These are phyloP conservation scores for Neoascia interrupta DNA, from an alignment of 2,888 invertebrate species.

Conservation along the genomic window DNA sequence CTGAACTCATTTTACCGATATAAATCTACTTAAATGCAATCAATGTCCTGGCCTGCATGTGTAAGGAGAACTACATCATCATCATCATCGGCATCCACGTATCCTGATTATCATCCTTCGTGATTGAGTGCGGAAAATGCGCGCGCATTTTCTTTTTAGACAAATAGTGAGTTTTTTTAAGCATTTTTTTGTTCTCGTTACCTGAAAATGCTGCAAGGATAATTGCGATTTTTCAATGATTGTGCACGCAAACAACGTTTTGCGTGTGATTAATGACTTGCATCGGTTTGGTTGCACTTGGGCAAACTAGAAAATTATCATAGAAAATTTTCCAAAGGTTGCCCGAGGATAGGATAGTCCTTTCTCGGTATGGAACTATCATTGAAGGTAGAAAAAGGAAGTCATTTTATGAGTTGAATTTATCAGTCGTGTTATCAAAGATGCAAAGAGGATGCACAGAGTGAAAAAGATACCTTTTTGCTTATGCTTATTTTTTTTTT, in stretches of 20 bases:
- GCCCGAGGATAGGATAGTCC: slow-evolving; percentile 20
- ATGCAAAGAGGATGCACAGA: slow-evolving; percentile 47
- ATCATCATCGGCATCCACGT: slow-evolving; percentile 45
- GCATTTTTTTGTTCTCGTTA: slow-evolving; percentile 32
- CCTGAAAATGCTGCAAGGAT: slow-evolving; percentile 33
- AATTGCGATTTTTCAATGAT: slow-evolving; percentile 52
- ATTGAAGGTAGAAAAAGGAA: slow-evolving; percentile 3
- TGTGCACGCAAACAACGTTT: slow-evolving; percentile 47
- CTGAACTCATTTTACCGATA: slow-evolving; percentile 67
- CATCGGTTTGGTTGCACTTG: background rate
- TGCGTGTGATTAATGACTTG: slow-evolving; percentile 58
- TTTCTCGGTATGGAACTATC: background rate
- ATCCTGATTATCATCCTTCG: slow-evolving; percentile 39
- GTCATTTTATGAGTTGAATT: slow-evolving; percentile 41
- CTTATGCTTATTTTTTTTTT: background rate
- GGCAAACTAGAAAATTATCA: slow-evolving; percentile 29
- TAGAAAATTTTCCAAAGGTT: slow-evolving; percentile 9
- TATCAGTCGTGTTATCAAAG: background rate
- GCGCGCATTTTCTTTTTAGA: slow-evolving; percentile 51
- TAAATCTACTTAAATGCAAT: slow-evolving; percentile 68
- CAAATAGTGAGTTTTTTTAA: slow-evolving; percentile 18
- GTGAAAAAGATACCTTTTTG: background rate
- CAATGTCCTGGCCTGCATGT: slow-evolving; percentile 56
- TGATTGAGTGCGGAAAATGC: slow-evolving; percentile 62
- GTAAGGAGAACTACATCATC: slow-evolving; percentile 38